Percentiles rank a stretch among this genome's conserved stretches.
Conservation (phyloP, 2,888 invertebrate genomes). For the Heliconius sara region DNA sequence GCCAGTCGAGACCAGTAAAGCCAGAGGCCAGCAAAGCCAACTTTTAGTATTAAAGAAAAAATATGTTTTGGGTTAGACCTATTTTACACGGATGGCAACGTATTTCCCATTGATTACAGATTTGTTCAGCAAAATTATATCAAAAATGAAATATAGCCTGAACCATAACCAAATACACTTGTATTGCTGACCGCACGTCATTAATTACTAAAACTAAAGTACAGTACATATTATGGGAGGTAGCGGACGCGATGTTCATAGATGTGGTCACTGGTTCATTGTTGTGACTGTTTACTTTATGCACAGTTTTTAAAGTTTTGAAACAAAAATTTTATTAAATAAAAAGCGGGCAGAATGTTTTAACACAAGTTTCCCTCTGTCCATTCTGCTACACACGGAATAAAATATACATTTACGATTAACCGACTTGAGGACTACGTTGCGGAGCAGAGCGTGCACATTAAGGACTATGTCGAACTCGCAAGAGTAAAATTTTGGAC, state of each 20-base stretch:
- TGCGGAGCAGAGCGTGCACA: no score
- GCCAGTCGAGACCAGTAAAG: no score
- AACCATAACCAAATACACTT: constrained; percentile 49
- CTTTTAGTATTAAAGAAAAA: neutral
- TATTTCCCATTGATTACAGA: constrained; percentile 18
- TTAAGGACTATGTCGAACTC: no score
- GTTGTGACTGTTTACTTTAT: neutral
- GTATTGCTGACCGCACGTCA: constrained; percentile 64
- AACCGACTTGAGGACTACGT: no score
- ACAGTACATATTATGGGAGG: constrained; percentile 22
- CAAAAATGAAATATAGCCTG: constrained; percentile 40
- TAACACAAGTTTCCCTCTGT: no score
- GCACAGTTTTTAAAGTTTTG: no score
- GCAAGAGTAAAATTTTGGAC: no score
- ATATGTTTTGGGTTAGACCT: neutral
- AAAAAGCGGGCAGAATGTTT: no score
- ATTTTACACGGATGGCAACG: neutral
- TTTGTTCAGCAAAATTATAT: constrained; percentile 30
- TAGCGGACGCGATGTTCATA: constrained; percentile 32
- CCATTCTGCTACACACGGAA: no score
- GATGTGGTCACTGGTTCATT: neutral
- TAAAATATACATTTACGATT: no score
- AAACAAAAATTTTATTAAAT: no score
- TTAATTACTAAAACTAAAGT: constrained; percentile 60
- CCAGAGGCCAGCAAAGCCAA: no score